phyloP scores from a whole-genome alignment of 1,140 invertebrate genomes.

The Atopsyche davidsoni region DNA sequence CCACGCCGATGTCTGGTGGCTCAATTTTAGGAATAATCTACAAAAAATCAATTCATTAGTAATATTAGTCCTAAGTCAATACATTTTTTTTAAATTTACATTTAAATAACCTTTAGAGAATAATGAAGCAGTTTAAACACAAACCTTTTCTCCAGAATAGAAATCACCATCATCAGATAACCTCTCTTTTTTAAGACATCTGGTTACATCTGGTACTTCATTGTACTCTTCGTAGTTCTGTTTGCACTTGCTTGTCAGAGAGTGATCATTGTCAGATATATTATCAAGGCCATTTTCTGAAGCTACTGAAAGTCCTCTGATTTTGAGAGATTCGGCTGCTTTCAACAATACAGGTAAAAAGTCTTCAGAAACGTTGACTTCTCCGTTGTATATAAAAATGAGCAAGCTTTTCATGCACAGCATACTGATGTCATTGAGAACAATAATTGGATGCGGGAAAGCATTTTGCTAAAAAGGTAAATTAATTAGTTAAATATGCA shows the following conservation, averaged over 20 bases:
- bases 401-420: slow-evolving; percentile 53
- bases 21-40: slow-evolving; percentile 33
- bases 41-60: slow-evolving; percentile 31
- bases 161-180: too few species aligned
- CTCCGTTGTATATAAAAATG: slow-evolving; percentile 62
- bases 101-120: slow-evolving; percentile 5
- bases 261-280: slow-evolving; percentile 26
- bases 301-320: slow-evolving; percentile 52
- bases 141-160: too few species aligned
- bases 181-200: too few species aligned
- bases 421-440: slow-evolving; percentile 60
- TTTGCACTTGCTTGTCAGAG: too few species aligned
- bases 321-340: slow-evolving; percentile 57
- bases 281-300: slow-evolving; percentile 33
- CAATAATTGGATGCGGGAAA: slow-evolving; percentile 61
- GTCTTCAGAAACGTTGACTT: slow-evolving; percentile 61
- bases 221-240: too few species aligned
- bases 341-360: slow-evolving; percentile 56
- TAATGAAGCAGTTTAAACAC: too few species aligned
- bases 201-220: too few species aligned
- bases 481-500: slow-evolving; percentile 35
- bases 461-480: slow-evolving; percentile 51
- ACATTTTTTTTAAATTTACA: slow-evolving; percentile 12
- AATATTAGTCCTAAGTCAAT: too few species aligned
- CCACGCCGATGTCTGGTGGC: slow-evolving; percentile 8